These are phyloP conservation scores for Tor tambroides DNA, from an alignment of 2,113 vertebrate genomes.

Conservation along the genomic window DNA sequence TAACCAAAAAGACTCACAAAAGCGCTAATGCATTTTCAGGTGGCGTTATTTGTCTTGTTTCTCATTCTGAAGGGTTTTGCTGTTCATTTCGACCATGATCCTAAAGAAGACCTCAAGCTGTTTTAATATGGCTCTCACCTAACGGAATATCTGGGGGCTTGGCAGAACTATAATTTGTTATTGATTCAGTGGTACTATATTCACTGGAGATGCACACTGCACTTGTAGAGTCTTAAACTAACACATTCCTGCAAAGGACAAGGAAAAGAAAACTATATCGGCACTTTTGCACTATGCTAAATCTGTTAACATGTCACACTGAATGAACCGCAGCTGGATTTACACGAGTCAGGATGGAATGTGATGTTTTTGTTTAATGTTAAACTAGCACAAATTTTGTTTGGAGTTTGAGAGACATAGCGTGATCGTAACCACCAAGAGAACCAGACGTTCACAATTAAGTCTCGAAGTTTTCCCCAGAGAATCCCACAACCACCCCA, in stretches of 20 bases:
- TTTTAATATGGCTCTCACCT: constrained; percentile 47
- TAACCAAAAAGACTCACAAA: background rate
- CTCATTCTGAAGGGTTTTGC: constrained; percentile 61
- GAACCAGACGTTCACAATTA: constrained; percentile 29
- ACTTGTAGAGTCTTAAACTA: constrained; percentile 40
- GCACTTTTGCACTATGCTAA: background rate
- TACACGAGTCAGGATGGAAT: background rate
- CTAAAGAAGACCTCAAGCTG: constrained; percentile 50
- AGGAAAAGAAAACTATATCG: background rate
- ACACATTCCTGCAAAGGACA: constrained; percentile 32
- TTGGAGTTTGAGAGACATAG: constrained; percentile 33
- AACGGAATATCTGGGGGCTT: constrained; percentile 42
- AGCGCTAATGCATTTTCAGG: too few relatives aligned
- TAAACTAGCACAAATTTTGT: constrained; percentile 38
- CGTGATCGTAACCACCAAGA: constrained; percentile 12
- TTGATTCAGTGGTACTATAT: constrained; percentile 57
- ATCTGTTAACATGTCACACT: background rate
- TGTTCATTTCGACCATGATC: constrained; percentile 47
- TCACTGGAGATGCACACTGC: constrained; percentile 26
- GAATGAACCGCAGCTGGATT: constrained; percentile 5
- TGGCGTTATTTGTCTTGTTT: constrained; percentile 53
- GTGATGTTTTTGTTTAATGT: constrained; percentile 28
- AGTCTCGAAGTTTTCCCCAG: background rate
- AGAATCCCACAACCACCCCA: constrained; percentile 2
- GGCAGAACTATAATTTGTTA: constrained; percentile 55